Evolutionary conservation across 1,140 invertebrate species (phyloP), one percentile per base, ranked within the genome.

Genomic region (Colletes gigas): DNA sequence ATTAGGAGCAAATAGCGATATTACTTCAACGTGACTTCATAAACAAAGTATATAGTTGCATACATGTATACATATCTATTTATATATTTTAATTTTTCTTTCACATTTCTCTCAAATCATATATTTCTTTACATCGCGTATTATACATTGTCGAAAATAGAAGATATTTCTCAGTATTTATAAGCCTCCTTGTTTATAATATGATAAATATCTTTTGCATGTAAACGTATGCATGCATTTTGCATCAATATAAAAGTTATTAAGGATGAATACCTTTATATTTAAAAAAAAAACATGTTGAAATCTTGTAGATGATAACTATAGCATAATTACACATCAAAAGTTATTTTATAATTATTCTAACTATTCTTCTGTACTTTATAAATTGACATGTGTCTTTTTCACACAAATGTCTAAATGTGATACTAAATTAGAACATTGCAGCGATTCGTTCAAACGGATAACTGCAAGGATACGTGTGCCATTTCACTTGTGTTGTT

Each of bases 401-500:
- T 69, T 52, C 9, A 57, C 39, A 41, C 59, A 44, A 57, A 70
- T 60, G 3, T 77, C 60, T 52, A 50, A 12, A 69, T 15, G 50
- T 55, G 4, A 71, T 17, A 59, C 44, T 39, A n/a, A 60, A 78
- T 57, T 44, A 55, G 77, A 82, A 78, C n/a, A 63, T 82, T 79
- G 66, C 78, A 78, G 74, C 55, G 39, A 75, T 78, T 79, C 65
- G 50, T 78, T 17, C 12, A 71, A 71, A 71, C 14, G 59, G 70
- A 66, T 65, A 19, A 70, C 21, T 75, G 54, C 72, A 72, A 81
- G 14, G 47, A 19, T 73, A 78, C 44, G 30, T 55, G 19, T 67
- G 54, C 52, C 69, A 66, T 88, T 86, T 88, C 73, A 80, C 81
- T 91, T 88, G 81, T 84, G 75, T 90, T 90, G 79, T 89, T 74